Base-by-base conservation (phyloP, 1,140 invertebrate genomes). In the Homalodisca vitripennis region DNA sequence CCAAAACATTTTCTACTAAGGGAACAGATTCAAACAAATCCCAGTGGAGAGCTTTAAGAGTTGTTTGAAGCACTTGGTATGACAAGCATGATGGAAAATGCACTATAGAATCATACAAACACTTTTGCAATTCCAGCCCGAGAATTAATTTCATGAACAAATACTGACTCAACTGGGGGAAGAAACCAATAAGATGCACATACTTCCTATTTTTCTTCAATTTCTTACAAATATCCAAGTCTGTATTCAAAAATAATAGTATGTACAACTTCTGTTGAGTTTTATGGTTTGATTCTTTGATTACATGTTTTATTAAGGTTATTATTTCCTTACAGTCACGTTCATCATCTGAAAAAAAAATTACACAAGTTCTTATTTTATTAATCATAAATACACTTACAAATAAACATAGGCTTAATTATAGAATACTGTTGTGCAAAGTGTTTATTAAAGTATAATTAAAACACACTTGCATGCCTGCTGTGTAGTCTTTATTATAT, bases 161-260 rank as follows among this genome's bases (percentile, higher is more conserved):
- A 24, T 66, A 17, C 26, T 24, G 32, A 27, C 63, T 66, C n/a
- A 66, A 30, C 34, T 46, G 46, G 26, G 63, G 63, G 14, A 66
- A 27, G 41, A 46, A 66, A 24, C 63, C 63, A 47, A 66, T 22
- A 12, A 66, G n/a, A 27, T 66, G 63, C 14, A 20, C 41, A 66
- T 12, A 66, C 26, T 66, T 66, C 24, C 24, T 27, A 47, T 46
- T 26, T 27, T 46, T 46, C 26, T 66, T 66, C 2, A 66, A 66
- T 2, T 66, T 24, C n/a, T 24, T 41, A 27, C 47, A 66, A 2
- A 66, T 24, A 14, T n/a, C 22, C 13, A 17, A 1, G 24, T 47
- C 27, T 3, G 63, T 66, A 24, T 66, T 66, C 6, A 66, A 27
- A 47, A 66, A 47, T 12, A 66, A 27, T 47, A 66, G 34, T 13